Percentiles rank a stretch among this genome's conserved stretches.
Conservation (phyloP, 2,113 vertebrate genomes). For the Archilochus colubris region DNA sequence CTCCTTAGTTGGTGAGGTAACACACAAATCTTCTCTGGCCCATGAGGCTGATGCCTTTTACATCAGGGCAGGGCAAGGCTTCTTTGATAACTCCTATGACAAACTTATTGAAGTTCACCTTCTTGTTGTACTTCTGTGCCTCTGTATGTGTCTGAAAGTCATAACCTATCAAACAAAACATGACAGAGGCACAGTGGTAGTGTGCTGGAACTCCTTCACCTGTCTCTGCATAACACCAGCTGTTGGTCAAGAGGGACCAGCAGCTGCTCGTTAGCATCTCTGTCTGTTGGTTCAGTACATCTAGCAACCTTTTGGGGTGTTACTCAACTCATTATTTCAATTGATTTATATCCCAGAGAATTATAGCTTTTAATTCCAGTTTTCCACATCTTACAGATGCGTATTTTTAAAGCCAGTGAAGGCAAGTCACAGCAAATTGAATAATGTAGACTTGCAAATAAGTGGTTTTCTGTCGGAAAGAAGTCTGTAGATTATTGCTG, state of each 20-base stretch:
- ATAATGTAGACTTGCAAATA: background rate
- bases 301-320: background rate
- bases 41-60: background rate
- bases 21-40: background rate
- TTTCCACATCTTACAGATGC: background rate
- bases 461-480: background rate
- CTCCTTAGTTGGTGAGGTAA: background rate
- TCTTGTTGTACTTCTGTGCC: background rate
- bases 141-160: background rate
- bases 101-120: background rate
- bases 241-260: background rate
- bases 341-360: background rate
- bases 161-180: background rate
- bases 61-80: background rate
- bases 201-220: background rate
- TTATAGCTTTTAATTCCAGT: background rate
- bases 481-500: background rate
- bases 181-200: accelerated
- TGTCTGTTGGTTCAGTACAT: background rate
- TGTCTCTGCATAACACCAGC: background rate
- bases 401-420: background rate
- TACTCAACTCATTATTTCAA: background rate
- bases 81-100: background rate
- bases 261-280: background rate
- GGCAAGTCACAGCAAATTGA: background rate